Base-by-base conservation (phyloP, 2,113 vertebrate genomes). In the Plotosus lineatus region DNA sequence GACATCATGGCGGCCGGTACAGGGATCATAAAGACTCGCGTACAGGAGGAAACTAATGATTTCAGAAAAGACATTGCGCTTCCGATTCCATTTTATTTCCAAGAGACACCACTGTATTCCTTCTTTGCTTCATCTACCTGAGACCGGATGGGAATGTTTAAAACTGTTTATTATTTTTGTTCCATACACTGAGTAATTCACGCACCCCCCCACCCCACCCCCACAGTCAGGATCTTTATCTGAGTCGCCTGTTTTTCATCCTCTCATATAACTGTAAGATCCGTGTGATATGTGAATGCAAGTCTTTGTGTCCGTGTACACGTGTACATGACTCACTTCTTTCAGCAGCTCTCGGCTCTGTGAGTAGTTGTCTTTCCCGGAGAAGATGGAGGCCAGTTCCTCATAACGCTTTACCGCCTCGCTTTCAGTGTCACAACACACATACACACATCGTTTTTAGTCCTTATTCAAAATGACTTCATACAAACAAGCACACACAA, bases 331-430 rank as follows among this genome's bases (percentile, higher is more conserved):
- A 82, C 88, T 88, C 60, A 94, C 94, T 91, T 94, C 93, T 87
- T 93, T 93, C 61, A 97, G 94, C 8, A 97, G 92, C 77, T 94
- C 94, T 53, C 95, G 90, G 90, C 94, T 95, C 51, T 95, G 95
- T 5, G 95, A 93, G 85, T 96, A 96, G 89, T 97, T 97, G 89
- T 97, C 94, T 87, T 95, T 93, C 84, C 97, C 95, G 0, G 95
- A 97, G 90, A 96, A 97, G 73, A 96, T 94, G 42, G 94, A 88
- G 0, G 92, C 91, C 81, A 96, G 92, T 8, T 95, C 95, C 86
- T 93, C 93, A 14, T 95, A 96, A 87, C 89, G 94, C 85, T 83
- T 93, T 81, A 93, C 76, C 0, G 86, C 89, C 14, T 95, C 95
- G 86, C 95, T 96, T 91, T 78, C 0, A 60, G 51, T 4, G 74